Evolutionary conservation across 2,113 vertebrate genomes (phyloP), one percentile per base, ranked within the genome.

Genomic region (Cyprinodon variegatus): DNA sequence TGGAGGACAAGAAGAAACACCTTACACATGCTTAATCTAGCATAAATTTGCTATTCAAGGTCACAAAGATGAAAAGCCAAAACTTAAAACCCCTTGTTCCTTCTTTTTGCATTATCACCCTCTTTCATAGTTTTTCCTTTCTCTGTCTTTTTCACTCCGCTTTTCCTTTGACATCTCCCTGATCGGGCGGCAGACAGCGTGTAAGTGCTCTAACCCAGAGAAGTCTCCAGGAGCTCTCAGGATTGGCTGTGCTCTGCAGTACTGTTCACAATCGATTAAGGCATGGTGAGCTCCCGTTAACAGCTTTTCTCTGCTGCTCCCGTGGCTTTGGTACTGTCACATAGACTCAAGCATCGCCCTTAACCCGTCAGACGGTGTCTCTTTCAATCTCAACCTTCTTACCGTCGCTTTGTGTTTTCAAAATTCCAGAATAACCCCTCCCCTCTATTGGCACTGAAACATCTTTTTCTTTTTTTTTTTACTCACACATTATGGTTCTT

Each of bases 261-360:
- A 84, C 91, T 88, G 91, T 92, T 94, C 93, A 92, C 92, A 94
- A 94, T 94, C 91, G 94, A 94, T 95, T 94, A 94, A 83, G 90
- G 90, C 82, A 78, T 89, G 88, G 86, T 83, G 87, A 88, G 88
- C 92, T 93, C 90, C 88, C 75, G 81, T 91, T 94, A 93, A 94
- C 93, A 93, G 93, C 91, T 94, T 94, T 93, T 93, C 90, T 91
- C 88, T 89, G 87, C 88, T 74, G 85, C 88, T 78, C 81, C 90
- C 89, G 85, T 91, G 83, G 87, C 89, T 93, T 93, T 92, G 90
- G 93, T 92, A 90, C 86, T 73, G 81, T 90, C 89, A 82, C 84
- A 89, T 64, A 88, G 77, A 88, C 86, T 89, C 89, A 86, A 88
- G 86, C 73, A 85, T 87, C 67, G 76, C 79, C 85, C 90, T 84